Conservation (phyloP, 2,797 vertebrate species). For the Periophthalmus magnuspinnatus region DNA sequence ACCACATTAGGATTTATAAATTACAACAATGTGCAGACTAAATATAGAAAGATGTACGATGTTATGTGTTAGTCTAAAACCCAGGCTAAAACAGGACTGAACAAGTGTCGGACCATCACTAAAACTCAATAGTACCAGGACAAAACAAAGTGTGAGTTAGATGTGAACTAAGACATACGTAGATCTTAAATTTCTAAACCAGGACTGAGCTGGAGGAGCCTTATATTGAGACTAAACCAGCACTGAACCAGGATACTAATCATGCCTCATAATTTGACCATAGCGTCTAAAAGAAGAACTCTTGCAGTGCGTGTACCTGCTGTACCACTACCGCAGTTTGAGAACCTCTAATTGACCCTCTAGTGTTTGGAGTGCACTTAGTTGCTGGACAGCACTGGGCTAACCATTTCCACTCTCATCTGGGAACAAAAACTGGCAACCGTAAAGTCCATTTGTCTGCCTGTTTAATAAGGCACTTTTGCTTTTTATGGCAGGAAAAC, state of each 20-base stretch:
- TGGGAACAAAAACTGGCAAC: conserved; percentile 47
- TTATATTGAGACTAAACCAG: no score
- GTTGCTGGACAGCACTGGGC: conserved; percentile 32
- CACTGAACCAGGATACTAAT: not conserved
- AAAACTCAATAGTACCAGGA: no score
- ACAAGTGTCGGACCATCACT: no score
- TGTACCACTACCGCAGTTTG: not conserved
- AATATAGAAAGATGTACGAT: no score
- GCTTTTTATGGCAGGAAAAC: conserved; percentile 47
- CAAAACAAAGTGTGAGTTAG: no score
- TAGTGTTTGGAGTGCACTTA: conserved; percentile 47
- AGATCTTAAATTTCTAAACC: not conserved
- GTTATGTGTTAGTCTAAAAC: no score
- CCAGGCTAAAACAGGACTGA: no score
- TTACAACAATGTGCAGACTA: no score
- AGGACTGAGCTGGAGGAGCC: not conserved
- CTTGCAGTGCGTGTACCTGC: not conserved
- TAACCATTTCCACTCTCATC: conserved; percentile 38
- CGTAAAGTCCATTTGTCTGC: conserved; percentile 17
- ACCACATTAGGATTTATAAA: no score
- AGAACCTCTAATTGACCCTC: conserved; percentile 1
- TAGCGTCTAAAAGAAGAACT: not conserved
- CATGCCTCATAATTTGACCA: not conserved
- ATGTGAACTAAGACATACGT: no score
- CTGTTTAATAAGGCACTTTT: conserved; percentile 49